Evolutionary conservation across 2,797 vertebrate genomes (phyloP).

Genomic region (Carcharodon carcharias): DNA sequence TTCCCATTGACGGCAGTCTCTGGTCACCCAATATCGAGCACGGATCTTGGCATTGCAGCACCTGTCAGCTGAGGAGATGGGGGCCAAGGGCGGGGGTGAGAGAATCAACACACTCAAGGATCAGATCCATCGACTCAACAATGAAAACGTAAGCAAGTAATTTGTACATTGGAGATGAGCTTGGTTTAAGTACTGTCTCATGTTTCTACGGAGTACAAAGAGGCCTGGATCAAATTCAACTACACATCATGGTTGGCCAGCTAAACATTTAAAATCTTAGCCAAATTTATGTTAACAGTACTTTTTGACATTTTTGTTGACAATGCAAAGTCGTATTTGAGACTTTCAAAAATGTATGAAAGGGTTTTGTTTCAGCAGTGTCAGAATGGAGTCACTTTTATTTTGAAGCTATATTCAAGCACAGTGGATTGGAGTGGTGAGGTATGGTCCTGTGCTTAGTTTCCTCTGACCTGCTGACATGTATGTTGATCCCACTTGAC

Average conservation of each 20-base stretch:
- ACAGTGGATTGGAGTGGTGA: neutral
- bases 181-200: neutral
- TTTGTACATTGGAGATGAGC: neutral
- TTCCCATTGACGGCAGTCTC: neutral
- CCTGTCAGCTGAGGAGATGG: constrained; percentile 48
- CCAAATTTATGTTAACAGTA: neutral
- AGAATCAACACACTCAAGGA: constrained; percentile 43
- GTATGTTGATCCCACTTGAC: neutral
- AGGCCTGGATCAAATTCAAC: neutral
- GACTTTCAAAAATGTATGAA: neutral
- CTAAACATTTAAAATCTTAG: neutral
- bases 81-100: constrained; percentile 40
- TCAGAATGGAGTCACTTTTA: neutral
- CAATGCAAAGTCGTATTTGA: neutral
- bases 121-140: constrained; percentile 44
- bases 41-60: neutral
- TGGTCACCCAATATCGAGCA: neutral
- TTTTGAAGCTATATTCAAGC: neutral
- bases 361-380: neutral
- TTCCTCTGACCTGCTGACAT: neutral
- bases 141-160: constrained; percentile 49
- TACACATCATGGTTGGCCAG: neutral
- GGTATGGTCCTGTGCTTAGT: neutral
- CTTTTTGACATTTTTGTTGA: too few relatives aligned
- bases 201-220: neutral